phyloP scores from a whole-genome alignment of 2,797 vertebrate species.

The Muscicapa comitata region DNA sequence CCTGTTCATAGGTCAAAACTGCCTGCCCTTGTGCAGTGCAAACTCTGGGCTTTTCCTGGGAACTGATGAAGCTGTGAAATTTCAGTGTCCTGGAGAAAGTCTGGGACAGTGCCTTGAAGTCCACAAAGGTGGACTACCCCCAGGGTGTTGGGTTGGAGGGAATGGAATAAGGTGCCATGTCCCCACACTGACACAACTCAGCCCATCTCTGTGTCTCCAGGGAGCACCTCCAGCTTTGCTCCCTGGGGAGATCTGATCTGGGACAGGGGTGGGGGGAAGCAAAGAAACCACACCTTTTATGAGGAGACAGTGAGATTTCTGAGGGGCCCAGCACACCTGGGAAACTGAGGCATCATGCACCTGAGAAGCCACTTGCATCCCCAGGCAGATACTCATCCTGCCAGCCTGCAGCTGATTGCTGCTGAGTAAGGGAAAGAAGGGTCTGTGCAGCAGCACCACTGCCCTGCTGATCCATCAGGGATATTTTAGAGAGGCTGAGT shows the following conservation, averaged over 20 bases:
- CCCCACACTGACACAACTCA: background rate
- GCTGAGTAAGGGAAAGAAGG: background rate
- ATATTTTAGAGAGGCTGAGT: background rate
- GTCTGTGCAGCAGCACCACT: background rate
- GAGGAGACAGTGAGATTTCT: background rate
- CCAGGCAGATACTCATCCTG: background rate
- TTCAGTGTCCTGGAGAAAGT: background rate
- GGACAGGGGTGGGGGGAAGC: background rate
- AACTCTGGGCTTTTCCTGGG: background rate
- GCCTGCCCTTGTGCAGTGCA: background rate
- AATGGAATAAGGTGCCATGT: accelerated
- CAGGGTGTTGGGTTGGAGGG: background rate
- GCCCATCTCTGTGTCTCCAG: background rate
- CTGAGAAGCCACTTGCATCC: background rate
- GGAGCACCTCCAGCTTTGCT: background rate
- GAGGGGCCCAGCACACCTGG: background rate
- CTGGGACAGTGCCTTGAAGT: background rate
- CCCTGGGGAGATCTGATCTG: background rate
- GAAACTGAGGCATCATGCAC: background rate
- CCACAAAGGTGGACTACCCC: background rate
- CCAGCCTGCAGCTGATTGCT: background rate
- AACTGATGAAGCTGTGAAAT: background rate
- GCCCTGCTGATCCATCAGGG: background rate
- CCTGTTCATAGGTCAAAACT: background rate
- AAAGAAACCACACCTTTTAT: background rate